These are phyloP conservation scores for Pecten maximus DNA, from an alignment of 2,888 invertebrate genomes.

Conservation along the genomic window DNA sequence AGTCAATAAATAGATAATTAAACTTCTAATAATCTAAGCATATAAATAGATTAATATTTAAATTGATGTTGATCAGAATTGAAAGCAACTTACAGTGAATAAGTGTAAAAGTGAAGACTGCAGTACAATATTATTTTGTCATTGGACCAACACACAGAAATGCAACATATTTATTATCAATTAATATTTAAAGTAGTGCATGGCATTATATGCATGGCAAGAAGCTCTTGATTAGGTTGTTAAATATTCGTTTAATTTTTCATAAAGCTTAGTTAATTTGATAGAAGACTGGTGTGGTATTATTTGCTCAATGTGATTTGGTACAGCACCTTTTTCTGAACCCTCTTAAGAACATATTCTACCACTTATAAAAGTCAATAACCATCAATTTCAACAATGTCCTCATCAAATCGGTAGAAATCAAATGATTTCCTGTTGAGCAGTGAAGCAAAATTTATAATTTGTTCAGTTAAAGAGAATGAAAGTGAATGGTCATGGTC, in stretches of 20 bases:
- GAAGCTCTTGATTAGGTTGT: not conserved
- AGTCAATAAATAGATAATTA: too few species aligned
- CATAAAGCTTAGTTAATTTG: not conserved
- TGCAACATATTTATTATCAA: not conserved
- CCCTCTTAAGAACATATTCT: not conserved
- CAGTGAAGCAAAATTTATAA: not conserved
- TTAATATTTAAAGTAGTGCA: not conserved
- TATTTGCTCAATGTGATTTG: not conserved
- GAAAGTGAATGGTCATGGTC: not conserved
- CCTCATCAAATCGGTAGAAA: not conserved
- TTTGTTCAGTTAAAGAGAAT: not conserved
- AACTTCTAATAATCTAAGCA: too few species aligned
- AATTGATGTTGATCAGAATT: not conserved
- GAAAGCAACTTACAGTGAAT: not conserved
- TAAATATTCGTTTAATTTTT: not conserved
- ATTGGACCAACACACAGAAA: not conserved
- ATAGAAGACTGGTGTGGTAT: not conserved
- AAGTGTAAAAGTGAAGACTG: not conserved
- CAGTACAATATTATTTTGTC: not conserved
- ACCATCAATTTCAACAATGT: not conserved
- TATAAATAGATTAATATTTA: too few species aligned
- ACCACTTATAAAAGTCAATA: not conserved
- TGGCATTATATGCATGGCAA: not conserved
- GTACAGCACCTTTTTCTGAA: not conserved
- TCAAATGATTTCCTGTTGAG: constrained; percentile 19